Conservation (phyloP, 2,113 vertebrate species). For the Pungitius pungitius region DNA sequence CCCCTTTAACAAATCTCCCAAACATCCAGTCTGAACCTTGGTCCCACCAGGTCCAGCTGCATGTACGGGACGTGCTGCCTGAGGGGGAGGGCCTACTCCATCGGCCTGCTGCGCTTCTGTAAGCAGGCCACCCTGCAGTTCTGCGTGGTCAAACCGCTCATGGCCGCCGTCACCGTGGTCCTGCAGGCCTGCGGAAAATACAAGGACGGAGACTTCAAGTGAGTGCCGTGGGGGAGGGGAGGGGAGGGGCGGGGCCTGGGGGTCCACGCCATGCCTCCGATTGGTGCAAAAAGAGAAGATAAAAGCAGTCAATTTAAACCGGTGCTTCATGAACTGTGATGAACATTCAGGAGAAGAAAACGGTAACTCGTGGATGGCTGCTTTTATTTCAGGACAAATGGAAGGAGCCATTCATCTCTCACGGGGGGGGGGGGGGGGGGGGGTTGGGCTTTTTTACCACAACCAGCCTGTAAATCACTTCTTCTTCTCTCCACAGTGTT, state of each 20-base stretch:
- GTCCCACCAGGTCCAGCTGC: slow-evolving; percentile 89
- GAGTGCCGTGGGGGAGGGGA: no score
- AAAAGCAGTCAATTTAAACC: not conserved
- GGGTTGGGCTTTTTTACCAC: no score
- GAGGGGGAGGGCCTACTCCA: slow-evolving; percentile 95
- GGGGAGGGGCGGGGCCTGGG: no score
- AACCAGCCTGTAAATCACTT: not conserved
- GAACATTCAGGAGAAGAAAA: not conserved
- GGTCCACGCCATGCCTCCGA: not conserved
- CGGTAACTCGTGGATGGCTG: not conserved
- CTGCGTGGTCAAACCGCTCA: slow-evolving; percentile 98
- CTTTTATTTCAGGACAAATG: slow-evolving; percentile 11
- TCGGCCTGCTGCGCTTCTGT: slow-evolving; percentile 95
- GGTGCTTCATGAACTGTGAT: not conserved
- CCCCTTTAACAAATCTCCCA: no score
- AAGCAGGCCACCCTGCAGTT: slow-evolving; percentile 99
- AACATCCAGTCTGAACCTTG: no score
- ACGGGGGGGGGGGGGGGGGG: no score
- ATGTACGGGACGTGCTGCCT: slow-evolving; percentile 95
- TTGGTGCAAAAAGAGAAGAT: not conserved
- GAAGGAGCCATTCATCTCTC: slow-evolving; percentile 2
- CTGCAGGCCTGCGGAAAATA: slow-evolving; percentile 97
- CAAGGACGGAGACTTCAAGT: slow-evolving; percentile 97
- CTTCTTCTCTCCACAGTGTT: slow-evolving; percentile 78
- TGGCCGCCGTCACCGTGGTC: slow-evolving; percentile 92